Base-by-base conservation (phyloP, 2,113 vertebrate species). In the Dasyornis broadbenti region DNA sequence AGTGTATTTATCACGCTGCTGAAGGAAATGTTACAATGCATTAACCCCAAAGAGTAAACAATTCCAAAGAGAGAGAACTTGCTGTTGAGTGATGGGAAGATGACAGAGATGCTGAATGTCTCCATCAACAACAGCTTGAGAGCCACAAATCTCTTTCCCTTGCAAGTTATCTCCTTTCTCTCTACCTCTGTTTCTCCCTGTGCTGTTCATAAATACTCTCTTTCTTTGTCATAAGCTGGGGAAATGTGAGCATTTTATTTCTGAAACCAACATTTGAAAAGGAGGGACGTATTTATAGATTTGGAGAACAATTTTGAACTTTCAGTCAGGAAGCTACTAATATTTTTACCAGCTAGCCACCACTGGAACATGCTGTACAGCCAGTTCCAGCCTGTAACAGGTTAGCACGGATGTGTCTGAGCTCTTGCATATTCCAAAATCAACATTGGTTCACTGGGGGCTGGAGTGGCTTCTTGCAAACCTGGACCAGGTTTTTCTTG, bases 401-500 rank as follows among this genome's bases (percentile, higher is more conserved):
- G 44, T 20, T 70, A 56, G 2, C 30, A 27, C 60, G 15, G 52
- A 52, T 37, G 35, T 23, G 12, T 17, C 13, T 30, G 45, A 61
- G 14, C 57, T 90, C 66, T 39, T 49, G 35, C 16, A 23, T 18
- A 33, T 54, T 30, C 72, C 60, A 73, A 57, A 76, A 54, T 42
- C 37, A 54, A 1, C 4, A 7, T 0, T 54, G 77, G 24, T 31
- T 90, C 64, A 13, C 33, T 50, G 23, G 37, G 65, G 57, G 28
- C 33, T 81, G 37, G 42, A 60, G n/a, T 45, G 59, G 12, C 19
- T 65, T 85, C 59, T 66, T 42, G 47, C 31, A 44, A 22, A 8
- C 2, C 1, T 1, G 0, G 45, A 6, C 17, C 1, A 2, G 10
- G 14, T 39, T 89, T 78, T 81, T 11, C 31, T 89, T 3, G 1